Base-by-base conservation (phyloP, 2,888 invertebrate species). In the Hylaea fasciaria region DNA sequence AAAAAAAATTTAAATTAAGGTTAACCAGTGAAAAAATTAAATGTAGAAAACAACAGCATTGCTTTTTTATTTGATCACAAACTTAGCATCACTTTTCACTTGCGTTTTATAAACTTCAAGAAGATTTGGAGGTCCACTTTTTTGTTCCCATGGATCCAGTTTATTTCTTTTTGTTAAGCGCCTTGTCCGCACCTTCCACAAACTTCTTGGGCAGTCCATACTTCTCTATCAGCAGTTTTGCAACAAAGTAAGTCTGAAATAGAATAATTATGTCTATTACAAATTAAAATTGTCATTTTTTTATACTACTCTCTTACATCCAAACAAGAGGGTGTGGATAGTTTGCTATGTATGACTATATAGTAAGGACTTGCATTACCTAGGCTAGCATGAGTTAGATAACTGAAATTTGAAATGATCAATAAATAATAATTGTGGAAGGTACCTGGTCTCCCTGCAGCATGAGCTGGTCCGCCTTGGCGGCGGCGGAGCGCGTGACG, bases 381-480 rank as follows among this genome's bases (percentile, higher is more conserved):
- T n/a, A n/a, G n/a, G n/a, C n/a, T n/a, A n/a, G n/a, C n/a, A n/a
- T n/a, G n/a, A n/a, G n/a, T n/a, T n/a, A n/a, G n/a, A n/a, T n/a
- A n/a, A n/a, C n/a, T n/a, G n/a, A n/a, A n/a, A n/a, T n/a, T n/a
- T n/a, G n/a, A n/a, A n/a, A n/a, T n/a, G n/a, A n/a, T n/a, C n/a
- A n/a, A n/a, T n/a, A n/a, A n/a, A n/a, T n/a, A n/a, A n/a, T n/a
- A n/a, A n/a, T n/a, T n/a, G n/a, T n/a, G n/a, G n/a, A n/a, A n/a
- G n/a, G 22, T 22, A 22, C 22, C 22, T 22, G 98, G 87, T 98
- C 98, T 9, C 98, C 98, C 89, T 98, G 98, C 63, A 98, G 94
- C 83, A 97, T 93, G 35, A 98, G 94, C 85, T 97, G 96, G 72
- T 95, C 95, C 45, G 87, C 90, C 73, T 94, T 94, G 76, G 96